Conservation (phyloP, 2,113 vertebrate genomes). For the Dendropsophus ebraccatus region DNA sequence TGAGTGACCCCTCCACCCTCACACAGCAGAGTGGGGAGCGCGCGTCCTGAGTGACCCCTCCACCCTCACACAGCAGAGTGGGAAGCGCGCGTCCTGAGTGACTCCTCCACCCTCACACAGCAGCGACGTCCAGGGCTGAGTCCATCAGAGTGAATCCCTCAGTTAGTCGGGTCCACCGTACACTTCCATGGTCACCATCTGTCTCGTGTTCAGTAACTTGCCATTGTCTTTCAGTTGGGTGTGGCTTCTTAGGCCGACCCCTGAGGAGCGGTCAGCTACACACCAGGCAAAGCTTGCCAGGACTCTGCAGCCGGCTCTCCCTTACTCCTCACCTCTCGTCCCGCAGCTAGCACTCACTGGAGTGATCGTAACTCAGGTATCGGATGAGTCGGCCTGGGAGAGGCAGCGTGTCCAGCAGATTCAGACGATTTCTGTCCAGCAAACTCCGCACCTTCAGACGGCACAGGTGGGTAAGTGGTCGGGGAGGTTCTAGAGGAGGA, state of each 20-base stretch:
- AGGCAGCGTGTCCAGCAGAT: conserved; percentile 79
- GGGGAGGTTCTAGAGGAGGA: conserved; percentile 80
- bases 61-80: too few species aligned
- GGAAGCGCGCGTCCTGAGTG: too few species aligned
- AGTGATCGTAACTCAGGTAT: conserved; percentile 79
- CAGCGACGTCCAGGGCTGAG: not conserved
- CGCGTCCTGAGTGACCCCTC: too few species aligned
- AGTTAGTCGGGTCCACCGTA: not conserved
- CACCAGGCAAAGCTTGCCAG: too few species aligned
- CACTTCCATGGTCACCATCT: not conserved
- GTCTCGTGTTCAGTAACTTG: not conserved
- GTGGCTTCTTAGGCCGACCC: not conserved
- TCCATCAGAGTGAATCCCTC: not conserved
- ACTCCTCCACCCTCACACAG: too few species aligned
- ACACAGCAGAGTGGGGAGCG: not conserved
- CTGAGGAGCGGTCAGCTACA: not conserved
- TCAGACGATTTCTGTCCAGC: conserved; percentile 79
- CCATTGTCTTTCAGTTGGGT: not conserved
- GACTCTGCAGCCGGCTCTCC: not conserved
- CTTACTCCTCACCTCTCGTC: conserved; percentile 2
- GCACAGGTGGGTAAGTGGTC: conserved; percentile 88
- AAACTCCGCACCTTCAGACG: conserved; percentile 82
- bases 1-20: too few species aligned
- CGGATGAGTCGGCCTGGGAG: conserved; percentile 84
- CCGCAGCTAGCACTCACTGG: conserved; percentile 40